Base-by-base conservation (phyloP, 2,888 invertebrate genomes). In the Nephrocerus scutellatus region DNA sequence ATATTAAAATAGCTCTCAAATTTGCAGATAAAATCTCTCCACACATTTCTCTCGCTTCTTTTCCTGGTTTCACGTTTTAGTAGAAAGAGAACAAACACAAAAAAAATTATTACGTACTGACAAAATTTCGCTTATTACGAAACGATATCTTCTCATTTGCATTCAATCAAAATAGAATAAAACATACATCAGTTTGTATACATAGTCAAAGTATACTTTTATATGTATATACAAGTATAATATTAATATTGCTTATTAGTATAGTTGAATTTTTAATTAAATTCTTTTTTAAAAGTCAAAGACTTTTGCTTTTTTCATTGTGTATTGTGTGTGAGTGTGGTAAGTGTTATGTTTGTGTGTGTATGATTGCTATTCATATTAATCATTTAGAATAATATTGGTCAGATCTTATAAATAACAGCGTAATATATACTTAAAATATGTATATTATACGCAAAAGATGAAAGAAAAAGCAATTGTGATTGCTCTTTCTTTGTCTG, bases 401-500 rank as follows among this genome's bases (percentile, higher is more conserved):
- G 50, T 50, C 50, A 50, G 45, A 48, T 50, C 45, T 50, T 50
- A 48, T n/a, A n/a, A n/a, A n/a, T n/a, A n/a, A n/a, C n/a, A n/a
- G n/a, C n/a, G n/a, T n/a, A n/a, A n/a, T n/a, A n/a, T n/a, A n/a
- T n/a, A n/a, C n/a, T n/a, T n/a, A n/a, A n/a, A n/a, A n/a, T n/a
- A n/a, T n/a, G n/a, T n/a, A n/a, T n/a, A n/a, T n/a, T 14, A 37
- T 30, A 37, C 30, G 30, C 30, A 36, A 30, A 36, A 15, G 20
- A 23, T 22, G 16, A 9, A 36, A 23, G 29, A 12, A 21, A 16
- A 19, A 22, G 15, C n/a, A 36, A 30, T 15, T 24, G 20, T 12
- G 12, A 30, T 26, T 30, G 13, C 39, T 33, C 31, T 30, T 19
- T 13, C 25, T 35, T 12, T 26, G 20, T n/a, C n/a, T n/a, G n/a